Base-by-base conservation (phyloP, 1,140 invertebrate genomes). In the Araneus ventricosus region DNA sequence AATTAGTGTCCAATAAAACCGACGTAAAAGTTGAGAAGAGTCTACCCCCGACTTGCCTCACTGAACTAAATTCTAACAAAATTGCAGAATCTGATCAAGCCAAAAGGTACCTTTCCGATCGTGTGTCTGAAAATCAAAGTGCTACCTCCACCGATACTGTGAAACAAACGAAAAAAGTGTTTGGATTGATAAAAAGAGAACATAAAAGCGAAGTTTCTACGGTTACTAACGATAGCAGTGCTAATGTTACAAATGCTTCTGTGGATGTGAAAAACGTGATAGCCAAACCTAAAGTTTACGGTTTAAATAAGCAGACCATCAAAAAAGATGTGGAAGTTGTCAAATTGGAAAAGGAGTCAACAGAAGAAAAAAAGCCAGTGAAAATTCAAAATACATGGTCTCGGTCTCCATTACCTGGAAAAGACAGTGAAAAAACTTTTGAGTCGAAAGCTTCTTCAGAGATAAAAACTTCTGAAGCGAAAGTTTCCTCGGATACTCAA, bases 121-220 rank as follows among this genome's bases (percentile, higher is more conserved):
- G 24, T 6, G 27, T 20, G 17, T 5, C 34, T n/a, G 70, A 75
- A 75, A 75, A 75, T 34, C 34, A 75, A 75, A 75, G 8, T 37
- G 5, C 17, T 14, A 1, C 70, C 17, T 61, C 85, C 6, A 34
- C 52, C 17, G 85, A 87, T 34, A 37, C 24, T 7, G 22, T 61
- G 27, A 92, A 92, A 10, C 90, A 91, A 61, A 39, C 91, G 6
- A 92, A 92, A 61, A 92, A 87, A 79, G 91, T 92, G 3, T 92
- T 79, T 57, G 91, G 91, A 17, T 80, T 92, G 8, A 80, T 87
- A 27, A 92, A 92, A 80, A 82, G 91, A 17, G 91, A 92, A 27
- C 70, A 80, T 2, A 92, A 92, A 84, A 39, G 34, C 20, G 75
- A 82, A 39, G 39, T 27, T 41, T 41, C 67, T 45, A 7, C 22